These are phyloP conservation scores for Drosophila niveifrons DNA, from an alignment of 2,888 invertebrate genomes.

Conservation along the genomic window DNA sequence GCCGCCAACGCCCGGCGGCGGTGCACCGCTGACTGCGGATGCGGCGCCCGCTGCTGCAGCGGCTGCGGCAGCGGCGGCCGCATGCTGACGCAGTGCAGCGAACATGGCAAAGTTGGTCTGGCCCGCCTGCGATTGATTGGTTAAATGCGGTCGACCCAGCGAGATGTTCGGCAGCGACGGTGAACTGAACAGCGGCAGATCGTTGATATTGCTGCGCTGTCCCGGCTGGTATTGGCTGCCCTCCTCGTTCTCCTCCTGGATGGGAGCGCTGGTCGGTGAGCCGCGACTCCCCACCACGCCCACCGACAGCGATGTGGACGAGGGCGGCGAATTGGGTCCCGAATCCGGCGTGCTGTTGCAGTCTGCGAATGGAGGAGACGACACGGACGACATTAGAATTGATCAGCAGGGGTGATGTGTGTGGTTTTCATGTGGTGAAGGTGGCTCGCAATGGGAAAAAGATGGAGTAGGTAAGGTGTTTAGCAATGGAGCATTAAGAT, in stretches of 20 bases:
- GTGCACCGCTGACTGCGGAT: not conserved
- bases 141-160: constrained; percentile 92
- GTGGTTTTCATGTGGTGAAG: not conserved
- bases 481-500: no score
- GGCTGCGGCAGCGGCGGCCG: not conserved
- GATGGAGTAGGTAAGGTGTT: not conserved
- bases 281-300: constrained; percentile 87
- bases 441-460: not conserved
- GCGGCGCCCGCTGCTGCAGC: constrained; percentile 10
- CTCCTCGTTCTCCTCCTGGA: constrained; percentile 93
- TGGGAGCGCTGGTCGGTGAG: constrained; percentile 90
- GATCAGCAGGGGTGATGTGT: not conserved
- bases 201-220: constrained; percentile 89
- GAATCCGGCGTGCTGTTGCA: constrained; percentile 90
- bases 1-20: constrained; percentile 26
- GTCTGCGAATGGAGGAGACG: constrained; percentile 81
- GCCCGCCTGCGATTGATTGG: constrained; percentile 78
- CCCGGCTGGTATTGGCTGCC: constrained; percentile 88
- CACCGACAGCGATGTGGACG: constrained; percentile 85
- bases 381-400: not conserved
- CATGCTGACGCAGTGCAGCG: constrained; percentile 78
- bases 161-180: constrained; percentile 99
- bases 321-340: constrained; percentile 91
- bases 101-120: constrained; percentile 82
- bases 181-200: constrained; percentile 94